Conservation (phyloP, 2,888 invertebrate genomes). For the Camptogramma bilineatum region DNA sequence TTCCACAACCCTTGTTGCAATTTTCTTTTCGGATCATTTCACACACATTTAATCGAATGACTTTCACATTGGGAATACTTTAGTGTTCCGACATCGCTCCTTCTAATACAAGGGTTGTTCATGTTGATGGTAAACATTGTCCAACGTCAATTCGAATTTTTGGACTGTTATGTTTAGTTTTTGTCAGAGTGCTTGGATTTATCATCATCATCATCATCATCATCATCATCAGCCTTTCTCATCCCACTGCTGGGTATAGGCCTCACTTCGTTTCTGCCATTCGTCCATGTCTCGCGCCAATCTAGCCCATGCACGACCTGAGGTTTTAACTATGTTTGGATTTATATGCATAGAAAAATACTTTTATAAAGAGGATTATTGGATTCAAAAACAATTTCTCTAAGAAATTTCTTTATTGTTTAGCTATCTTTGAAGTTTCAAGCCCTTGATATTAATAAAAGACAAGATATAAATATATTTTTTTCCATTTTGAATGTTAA, state of each 20-base stretch:
- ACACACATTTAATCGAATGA: slow-evolving; percentile 58
- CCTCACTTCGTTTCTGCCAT: no score
- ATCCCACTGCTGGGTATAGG: no score
- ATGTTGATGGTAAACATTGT: slow-evolving; percentile 25
- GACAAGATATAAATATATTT: no score
- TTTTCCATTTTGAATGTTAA: background rate
- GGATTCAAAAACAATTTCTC: slow-evolving; percentile 38
- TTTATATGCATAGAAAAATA: no score
- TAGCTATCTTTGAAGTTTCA: slow-evolving; percentile 27
- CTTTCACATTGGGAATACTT: slow-evolving; percentile 51
- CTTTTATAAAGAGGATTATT: slow-evolving; percentile 46
- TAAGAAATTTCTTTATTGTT: slow-evolving; percentile 37
- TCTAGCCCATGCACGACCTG: no score
- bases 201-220: no score
- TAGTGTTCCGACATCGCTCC: slow-evolving; percentile 44
- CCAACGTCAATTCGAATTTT: slow-evolving; percentile 19
- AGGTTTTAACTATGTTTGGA: no score
- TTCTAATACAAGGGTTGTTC: slow-evolving; percentile 32
- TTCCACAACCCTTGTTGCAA: slow-evolving; percentile 55
- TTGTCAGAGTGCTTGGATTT: slow-evolving; percentile 47
- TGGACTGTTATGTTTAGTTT: slow-evolving; percentile 33
- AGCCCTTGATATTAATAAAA: background rate
- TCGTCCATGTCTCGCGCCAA: no score
- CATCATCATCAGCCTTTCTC: no score
- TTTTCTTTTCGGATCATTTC: slow-evolving; percentile 59